A percentile compares a stretch with the other conserved stretches of the same genome.
Evolutionary conservation across 2,888 invertebrate genomes (phyloP).

Genomic region (Ennomos erosarius): DNA sequence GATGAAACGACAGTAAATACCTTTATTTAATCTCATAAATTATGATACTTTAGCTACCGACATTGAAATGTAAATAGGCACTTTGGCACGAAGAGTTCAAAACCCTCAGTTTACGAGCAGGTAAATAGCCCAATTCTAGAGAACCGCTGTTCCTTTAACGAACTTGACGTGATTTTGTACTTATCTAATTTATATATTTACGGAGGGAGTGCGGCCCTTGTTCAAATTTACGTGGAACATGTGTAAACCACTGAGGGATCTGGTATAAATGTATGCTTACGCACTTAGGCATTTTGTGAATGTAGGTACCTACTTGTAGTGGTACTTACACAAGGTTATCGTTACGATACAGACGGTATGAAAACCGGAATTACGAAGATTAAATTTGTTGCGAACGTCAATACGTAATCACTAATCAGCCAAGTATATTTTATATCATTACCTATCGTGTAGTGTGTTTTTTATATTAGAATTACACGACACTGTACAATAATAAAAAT

Average conservation of each 20-base stretch:
- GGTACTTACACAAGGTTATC: no score
- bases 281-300: slow-evolving; percentile 21
- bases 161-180: slow-evolving; percentile 32
- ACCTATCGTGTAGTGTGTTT: no score
- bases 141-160: slow-evolving; percentile 26
- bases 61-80: slow-evolving; percentile 32
- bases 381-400: no score
- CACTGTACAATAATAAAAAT: no score
- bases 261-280: background rate
- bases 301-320: no score
- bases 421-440: no score
- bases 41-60: slow-evolving; percentile 29
- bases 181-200: slow-evolving; percentile 33
- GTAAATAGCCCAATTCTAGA: slow-evolving; percentile 32
- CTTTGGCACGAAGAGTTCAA: slow-evolving; percentile 24
- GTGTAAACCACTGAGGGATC: slow-evolving; percentile 25
- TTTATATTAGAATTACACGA: no score
- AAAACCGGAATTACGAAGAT: no score
- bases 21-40: slow-evolving; percentile 32
- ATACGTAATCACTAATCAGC: no score
- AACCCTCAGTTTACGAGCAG: slow-evolving; percentile 30
- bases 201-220: slow-evolving; percentile 13
- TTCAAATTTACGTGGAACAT: slow-evolving; percentile 25
- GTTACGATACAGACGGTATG: background rate
- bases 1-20: slow-evolving; percentile 27